Base-by-base conservation (phyloP, 2,113 vertebrate species). In the Amazona guildingii region DNA sequence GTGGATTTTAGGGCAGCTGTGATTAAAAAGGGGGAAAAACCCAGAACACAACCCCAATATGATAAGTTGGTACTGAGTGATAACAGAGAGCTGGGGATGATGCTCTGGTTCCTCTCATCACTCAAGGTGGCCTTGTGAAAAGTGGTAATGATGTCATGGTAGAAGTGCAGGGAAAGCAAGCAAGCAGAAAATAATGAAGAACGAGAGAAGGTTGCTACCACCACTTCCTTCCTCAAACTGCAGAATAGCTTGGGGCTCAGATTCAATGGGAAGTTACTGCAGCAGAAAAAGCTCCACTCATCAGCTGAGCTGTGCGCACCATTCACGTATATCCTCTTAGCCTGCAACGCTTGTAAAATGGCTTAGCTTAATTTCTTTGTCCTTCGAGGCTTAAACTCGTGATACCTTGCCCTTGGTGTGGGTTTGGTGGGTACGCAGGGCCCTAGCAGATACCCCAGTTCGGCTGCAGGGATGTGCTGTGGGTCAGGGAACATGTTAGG, bases 201-300 rank as follows among this genome's bases (percentile, higher is more conserved):
- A 59, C 1, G 6, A 66, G 86, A 85, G 48, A n/a, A 89, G 52
- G 78, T 54, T 92, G 49, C 73, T 89, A 37, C 31, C 52, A 75
- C 49, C 29, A n/a, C 81, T 94, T 96, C 76, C 86, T 94, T 72
- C 89, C 81, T 82, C 54, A 61, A 43, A n/a, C 62, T 91, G 91
- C 87, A 85, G 81, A 64, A 27, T 25, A 52, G 52, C 29, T 92
- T n/a, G 75, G 62, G 85, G 75, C 63, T 87, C 18, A 6, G 67
- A 44, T 83, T 80, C 52, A 41, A 4, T 25, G 59, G 77, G 55
- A 93, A 91, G 51, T 79, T 82, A 85, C 43, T 64, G 72, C 92
- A 57, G 69, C 87, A 68, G 13, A 31, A 76, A 69, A 61, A 68
- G 75, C 67, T 85, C 57, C 82, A 52, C 82, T 87, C 70, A 19